These are phyloP conservation scores for Allobates femoralis DNA, from an alignment of 2,797 vertebrate genomes.

Conservation along the genomic window DNA sequence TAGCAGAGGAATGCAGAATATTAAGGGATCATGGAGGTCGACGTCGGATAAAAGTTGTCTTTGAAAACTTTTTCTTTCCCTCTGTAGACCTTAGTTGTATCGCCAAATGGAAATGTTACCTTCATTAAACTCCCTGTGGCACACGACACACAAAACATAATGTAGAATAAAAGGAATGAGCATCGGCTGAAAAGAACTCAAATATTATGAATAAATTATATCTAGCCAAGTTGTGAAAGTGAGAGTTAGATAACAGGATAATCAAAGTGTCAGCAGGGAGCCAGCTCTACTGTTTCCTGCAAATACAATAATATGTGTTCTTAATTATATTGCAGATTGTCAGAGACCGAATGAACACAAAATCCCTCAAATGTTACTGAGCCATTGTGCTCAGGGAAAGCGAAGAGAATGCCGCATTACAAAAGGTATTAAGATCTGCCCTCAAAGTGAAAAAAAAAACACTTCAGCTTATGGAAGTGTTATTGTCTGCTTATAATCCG, in stretches of 20 bases:
- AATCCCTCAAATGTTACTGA: conserved; percentile 37
- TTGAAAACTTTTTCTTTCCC: background rate
- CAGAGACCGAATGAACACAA: conserved; percentile 29
- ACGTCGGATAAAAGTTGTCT: background rate
- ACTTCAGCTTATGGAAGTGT: conserved; percentile 5
- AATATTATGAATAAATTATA: conserved; percentile 61
- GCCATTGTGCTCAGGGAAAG: conserved; percentile 18
- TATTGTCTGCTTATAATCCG: conserved; percentile 6
- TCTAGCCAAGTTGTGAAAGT: conserved; percentile 45
- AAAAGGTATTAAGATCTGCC: conserved; percentile 24
- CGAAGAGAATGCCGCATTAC: background rate
- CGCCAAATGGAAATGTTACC: conserved; percentile 31
- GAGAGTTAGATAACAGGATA: conserved; percentile 60
- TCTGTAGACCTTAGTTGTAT: conserved; percentile 1
- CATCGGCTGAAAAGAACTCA: conserved; percentile 44
- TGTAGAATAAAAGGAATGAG: conserved; percentile 26
- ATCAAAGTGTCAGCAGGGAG: conserved; percentile 57
- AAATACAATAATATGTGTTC: conserved; percentile 60
- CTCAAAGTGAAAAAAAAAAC: conserved; percentile 11
- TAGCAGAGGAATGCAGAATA: background rate
- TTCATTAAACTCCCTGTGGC: conserved; percentile 40
- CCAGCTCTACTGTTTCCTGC: conserved; percentile 43
- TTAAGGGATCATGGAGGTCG: background rate
- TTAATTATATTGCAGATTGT: conserved; percentile 55
- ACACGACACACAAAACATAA: conserved; percentile 24